Conservation (phyloP, 2,888 invertebrate species). For the Drosophila paranaensis region DNA sequence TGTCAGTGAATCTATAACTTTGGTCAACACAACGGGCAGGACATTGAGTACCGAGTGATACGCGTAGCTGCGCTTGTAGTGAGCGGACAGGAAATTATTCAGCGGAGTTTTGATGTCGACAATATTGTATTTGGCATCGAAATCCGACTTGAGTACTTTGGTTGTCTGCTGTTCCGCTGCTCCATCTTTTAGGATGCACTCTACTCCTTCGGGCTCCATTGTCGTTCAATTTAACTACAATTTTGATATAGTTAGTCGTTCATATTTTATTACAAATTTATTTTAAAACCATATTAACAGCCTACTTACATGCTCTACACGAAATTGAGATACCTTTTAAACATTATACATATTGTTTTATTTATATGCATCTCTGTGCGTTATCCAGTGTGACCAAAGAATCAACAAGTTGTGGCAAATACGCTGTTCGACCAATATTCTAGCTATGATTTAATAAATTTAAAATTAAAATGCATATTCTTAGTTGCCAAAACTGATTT, state of each 20-base stretch:
- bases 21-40: conserved; percentile 94
- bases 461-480: background rate
- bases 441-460: too few species aligned
- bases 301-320: conserved; percentile 28
- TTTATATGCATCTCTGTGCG: conserved; percentile 29
- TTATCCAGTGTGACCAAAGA: conserved; percentile 26
- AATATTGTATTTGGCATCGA: conserved; percentile 84
- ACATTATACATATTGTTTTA: conserved; percentile 25
- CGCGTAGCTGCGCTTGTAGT: conserved; percentile 90
- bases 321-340: background rate
- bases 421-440: conserved; percentile 15
- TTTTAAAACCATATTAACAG: background rate
- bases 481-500: background rate
- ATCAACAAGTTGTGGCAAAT: background rate
- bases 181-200: conserved; percentile 1
- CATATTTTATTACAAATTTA: conserved; percentile 23
- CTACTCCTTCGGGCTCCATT: conserved; percentile 36
- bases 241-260: conserved; percentile 17
- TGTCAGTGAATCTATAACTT: conserved; percentile 92
- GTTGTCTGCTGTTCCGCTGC: background rate
- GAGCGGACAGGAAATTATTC: conserved; percentile 87
- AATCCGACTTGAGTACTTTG: conserved; percentile 68
- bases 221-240: conserved; percentile 8
- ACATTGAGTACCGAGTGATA: conserved; percentile 93
- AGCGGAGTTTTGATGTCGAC: conserved; percentile 86